phyloP scores from a whole-genome alignment of 2,888 invertebrate species.

The Lamellibrachia columna region DNA sequence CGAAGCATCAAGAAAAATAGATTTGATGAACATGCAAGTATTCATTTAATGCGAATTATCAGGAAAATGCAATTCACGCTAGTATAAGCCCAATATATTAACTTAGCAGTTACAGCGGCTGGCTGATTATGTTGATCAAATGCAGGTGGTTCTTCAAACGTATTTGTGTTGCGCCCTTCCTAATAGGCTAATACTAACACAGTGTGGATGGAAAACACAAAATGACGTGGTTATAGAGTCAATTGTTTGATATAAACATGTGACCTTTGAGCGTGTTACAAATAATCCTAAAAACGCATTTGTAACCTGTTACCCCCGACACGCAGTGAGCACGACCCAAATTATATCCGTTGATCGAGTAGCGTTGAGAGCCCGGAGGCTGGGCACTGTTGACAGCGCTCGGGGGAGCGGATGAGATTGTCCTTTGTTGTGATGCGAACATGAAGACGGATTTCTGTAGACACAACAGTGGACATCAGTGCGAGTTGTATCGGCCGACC shows the following conservation, averaged over 20 bases:
- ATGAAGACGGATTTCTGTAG: background rate
- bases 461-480: background rate
- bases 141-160: too few species aligned
- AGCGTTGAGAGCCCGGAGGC: background rate
- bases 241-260: background rate
- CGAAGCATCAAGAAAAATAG: too few species aligned
- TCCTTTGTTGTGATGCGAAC: background rate
- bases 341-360: background rate
- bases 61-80: too few species aligned
- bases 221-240: background rate
- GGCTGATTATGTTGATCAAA: too few species aligned
- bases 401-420: background rate
- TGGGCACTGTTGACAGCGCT: background rate
- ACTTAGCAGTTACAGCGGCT: too few species aligned
- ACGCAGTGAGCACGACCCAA: slow-evolving; percentile 3
- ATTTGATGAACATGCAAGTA: too few species aligned
- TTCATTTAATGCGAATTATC: too few species aligned
- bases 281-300: background rate
- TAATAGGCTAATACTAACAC: background rate
- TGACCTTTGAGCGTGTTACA: background rate
- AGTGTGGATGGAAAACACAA: background rate
- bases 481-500: background rate
- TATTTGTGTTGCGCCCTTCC: background rate
- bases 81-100: too few species aligned
- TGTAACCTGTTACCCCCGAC: background rate